These are phyloP conservation scores for Dipus sagitta DNA, from an alignment of 2,797 vertebrate species.

Conservation along the genomic window DNA sequence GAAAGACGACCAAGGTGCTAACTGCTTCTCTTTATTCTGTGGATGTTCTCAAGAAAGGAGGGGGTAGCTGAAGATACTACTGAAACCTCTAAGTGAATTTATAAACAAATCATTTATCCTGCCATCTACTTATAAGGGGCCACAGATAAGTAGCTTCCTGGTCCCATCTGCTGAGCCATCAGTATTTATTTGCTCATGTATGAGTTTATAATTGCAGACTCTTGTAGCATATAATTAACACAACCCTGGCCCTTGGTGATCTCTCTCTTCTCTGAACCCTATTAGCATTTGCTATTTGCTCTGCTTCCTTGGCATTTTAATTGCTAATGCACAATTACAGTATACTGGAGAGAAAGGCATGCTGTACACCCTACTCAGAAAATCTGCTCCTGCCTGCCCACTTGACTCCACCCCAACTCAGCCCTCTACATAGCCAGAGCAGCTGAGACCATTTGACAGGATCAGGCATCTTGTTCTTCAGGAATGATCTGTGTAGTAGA, in stretches of 20 bases:
- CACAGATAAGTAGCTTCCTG: slow-evolving; percentile 62
- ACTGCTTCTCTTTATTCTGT: slow-evolving; percentile 1
- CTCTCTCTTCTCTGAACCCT: slow-evolving; percentile 65
- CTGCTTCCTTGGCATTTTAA: slow-evolving; percentile 66
- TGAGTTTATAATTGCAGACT: slow-evolving; percentile 75
- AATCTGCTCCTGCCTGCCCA: neutral
- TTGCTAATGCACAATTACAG: neutral
- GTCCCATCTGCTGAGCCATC: slow-evolving; percentile 42
- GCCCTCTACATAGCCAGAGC: neutral
- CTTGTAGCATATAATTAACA: slow-evolving; percentile 70
- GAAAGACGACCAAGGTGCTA: neutral
- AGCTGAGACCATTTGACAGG: neutral
- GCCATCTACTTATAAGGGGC: slow-evolving; percentile 50
- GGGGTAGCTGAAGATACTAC: neutral
- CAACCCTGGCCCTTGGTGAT: slow-evolving; percentile 32
- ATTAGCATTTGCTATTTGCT: slow-evolving; percentile 70
- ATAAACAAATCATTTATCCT: slow-evolving; percentile 73
- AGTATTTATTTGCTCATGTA: slow-evolving; percentile 77
- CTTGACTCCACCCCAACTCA: neutral
- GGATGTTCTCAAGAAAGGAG: neutral
- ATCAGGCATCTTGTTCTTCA: neutral
- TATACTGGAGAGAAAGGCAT: neutral
- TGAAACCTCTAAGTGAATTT: slow-evolving; percentile 58
- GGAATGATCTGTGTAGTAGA: neutral
- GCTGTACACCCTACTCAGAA: neutral